Evolutionary conservation across 2,888 invertebrate species (phyloP).

Genomic region (Prenolepis imparis): DNA sequence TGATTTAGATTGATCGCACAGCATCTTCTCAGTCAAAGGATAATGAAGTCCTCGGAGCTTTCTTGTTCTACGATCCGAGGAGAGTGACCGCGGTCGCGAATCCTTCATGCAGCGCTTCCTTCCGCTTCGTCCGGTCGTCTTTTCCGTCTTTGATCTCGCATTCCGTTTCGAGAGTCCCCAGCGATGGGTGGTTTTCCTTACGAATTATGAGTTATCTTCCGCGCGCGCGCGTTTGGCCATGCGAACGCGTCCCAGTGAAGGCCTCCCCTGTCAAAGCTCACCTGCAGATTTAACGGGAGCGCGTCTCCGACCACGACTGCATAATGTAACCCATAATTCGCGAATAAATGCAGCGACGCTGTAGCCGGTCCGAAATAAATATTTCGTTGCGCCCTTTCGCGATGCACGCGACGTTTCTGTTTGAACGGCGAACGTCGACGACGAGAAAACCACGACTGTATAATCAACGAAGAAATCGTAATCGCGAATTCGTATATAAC

Average conservation of each 20-base stretch:
- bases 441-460: neutral
- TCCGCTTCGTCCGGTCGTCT: conserved; percentile 17
- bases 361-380: conserved; percentile 18
- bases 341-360: conserved; percentile 42
- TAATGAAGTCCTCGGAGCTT: neutral
- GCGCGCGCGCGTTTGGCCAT: conserved; percentile 35
- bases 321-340: conserved; percentile 40
- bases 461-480: conserved; percentile 27
- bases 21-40: conserved; percentile 3
- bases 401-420: neutral
- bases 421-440: conserved; percentile 18
- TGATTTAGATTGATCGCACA: neutral
- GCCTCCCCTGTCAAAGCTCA: conserved; percentile 24
- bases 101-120: neutral
- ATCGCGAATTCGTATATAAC: neutral
- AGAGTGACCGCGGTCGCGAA: neutral
- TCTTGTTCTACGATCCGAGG: conserved; percentile 7
- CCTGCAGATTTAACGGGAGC: conserved; percentile 56
- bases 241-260: conserved; percentile 20
- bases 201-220: conserved; percentile 69
- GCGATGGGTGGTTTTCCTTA: conserved; percentile 57
- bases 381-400: conserved; percentile 29
- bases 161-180: conserved; percentile 64
- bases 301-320: conserved; percentile 26
- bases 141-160: conserved; percentile 67